A percentile compares a stretch with the other conserved stretches of the same genome.
phyloP scores from a whole-genome alignment of 2,113 vertebrate species.

The Megaceryle maxima region DNA sequence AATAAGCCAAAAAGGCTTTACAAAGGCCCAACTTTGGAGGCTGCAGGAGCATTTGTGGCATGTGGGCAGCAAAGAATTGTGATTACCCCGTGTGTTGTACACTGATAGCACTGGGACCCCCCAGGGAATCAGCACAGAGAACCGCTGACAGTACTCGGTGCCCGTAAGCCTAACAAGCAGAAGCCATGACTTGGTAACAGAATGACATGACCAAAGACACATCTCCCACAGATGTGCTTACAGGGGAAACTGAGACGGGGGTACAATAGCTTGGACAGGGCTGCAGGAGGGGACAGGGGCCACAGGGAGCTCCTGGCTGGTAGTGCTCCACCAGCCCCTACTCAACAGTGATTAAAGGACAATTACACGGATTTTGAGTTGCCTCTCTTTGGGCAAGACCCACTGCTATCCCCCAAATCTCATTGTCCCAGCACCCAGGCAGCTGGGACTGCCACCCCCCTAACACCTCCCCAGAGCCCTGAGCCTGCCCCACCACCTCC shows the following conservation, averaged over 20 bases:
- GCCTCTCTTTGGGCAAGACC: rapidly evolving
- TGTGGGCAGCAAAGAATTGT: not conserved
- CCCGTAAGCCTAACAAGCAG: rapidly evolving
- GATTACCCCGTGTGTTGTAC: rapidly evolving
- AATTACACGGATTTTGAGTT: not conserved
- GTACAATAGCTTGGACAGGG: not conserved
- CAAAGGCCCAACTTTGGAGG: not conserved
- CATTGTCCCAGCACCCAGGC: not conserved
- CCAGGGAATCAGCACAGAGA: not conserved
- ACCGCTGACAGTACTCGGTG: not conserved
- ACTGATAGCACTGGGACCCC: not conserved
- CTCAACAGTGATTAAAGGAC: not conserved
- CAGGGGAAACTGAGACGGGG: not conserved
- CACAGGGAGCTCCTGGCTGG: not conserved
- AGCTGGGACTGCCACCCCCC: not conserved
- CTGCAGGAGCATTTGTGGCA: not conserved
- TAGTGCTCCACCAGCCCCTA: not conserved
- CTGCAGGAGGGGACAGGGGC: not conserved
- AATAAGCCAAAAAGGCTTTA: not conserved
- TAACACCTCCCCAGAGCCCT: not conserved
- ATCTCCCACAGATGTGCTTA: rapidly evolving
- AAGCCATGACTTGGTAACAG: not conserved
- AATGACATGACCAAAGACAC: not conserved
- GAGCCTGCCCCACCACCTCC: not conserved
- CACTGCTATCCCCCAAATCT: rapidly evolving